These are phyloP conservation scores for Labeo rohita DNA, from an alignment of 2,113 vertebrate species.

Conservation along the genomic window DNA sequence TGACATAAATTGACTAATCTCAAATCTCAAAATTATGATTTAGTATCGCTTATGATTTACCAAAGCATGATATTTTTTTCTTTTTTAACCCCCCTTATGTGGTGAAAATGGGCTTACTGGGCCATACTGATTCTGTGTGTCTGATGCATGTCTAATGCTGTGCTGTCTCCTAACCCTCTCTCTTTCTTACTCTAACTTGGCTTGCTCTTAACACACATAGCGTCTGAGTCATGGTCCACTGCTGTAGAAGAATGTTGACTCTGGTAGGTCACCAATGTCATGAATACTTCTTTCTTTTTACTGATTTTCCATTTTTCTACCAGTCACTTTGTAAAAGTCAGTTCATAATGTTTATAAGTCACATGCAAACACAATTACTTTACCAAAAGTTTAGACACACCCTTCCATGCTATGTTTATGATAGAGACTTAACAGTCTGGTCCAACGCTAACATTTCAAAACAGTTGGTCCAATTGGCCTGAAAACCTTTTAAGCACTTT, in stretches of 20 bases:
- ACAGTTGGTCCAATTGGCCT: background rate
- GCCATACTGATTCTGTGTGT: conserved; percentile 31
- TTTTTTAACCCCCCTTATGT: background rate
- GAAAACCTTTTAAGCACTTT: background rate
- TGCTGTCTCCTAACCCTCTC: conserved; percentile 53
- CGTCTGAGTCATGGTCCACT: conserved; percentile 82
- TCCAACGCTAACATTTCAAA: background rate
- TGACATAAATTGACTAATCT: background rate
- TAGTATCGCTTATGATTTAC: background rate
- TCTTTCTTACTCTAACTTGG: conserved; percentile 41
- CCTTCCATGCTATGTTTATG: background rate
- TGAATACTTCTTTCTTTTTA: conserved; percentile 43
- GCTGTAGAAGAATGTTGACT: conserved; percentile 82
- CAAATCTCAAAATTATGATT: background rate
- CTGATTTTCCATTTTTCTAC: background rate
- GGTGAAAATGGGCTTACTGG: background rate
- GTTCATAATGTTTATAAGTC: background rate
- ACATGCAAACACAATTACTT: background rate
- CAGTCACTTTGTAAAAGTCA: background rate
- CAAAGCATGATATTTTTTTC: background rate
- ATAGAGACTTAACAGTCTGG: background rate
- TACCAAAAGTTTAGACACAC: background rate
- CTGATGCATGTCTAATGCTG: conserved; percentile 64
- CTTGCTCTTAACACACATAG: conserved; percentile 73
- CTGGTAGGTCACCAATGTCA: conserved; percentile 71